Evolutionary conservation across 1,140 invertebrate genomes (phyloP).

Genomic region (Ostrea denselamellosa): DNA sequence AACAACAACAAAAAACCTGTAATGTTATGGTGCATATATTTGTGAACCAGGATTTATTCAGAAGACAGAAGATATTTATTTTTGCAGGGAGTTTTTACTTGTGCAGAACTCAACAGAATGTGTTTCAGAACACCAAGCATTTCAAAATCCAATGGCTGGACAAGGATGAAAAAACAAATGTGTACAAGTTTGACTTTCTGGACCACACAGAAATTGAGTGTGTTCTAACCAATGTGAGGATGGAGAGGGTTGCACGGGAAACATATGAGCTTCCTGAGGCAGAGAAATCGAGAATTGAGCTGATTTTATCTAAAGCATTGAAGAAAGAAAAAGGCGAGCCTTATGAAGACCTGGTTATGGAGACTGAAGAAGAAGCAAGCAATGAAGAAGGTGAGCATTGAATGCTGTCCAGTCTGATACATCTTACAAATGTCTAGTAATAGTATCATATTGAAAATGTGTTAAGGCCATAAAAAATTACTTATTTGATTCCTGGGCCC

Average conservation of each 20-base stretch:
- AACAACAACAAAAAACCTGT: too few species aligned
- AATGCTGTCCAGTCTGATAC: too few species aligned
- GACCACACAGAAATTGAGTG: constrained; percentile 84
- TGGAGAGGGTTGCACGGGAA: constrained; percentile 86
- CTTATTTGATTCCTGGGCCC: too few species aligned
- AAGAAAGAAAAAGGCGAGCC: constrained; percentile 87
- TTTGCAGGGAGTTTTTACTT: constrained; percentile 91
- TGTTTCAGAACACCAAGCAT: constrained; percentile 86
- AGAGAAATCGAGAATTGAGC: constrained; percentile 88
- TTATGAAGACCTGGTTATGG: constrained; percentile 57
- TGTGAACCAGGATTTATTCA: too few species aligned
- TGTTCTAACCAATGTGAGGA: constrained; percentile 87
- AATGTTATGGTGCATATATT: too few species aligned
- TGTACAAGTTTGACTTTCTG: constrained; percentile 93
- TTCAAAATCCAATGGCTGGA: constrained; percentile 94
- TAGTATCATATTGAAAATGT: too few species aligned
- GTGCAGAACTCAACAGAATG: constrained; percentile 94
- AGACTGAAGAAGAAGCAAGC: constrained; percentile 86
- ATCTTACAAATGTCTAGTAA: too few species aligned
- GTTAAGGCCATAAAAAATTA: too few species aligned
- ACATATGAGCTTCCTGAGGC: constrained; percentile 85
- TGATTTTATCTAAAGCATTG: constrained; percentile 90
- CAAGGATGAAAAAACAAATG: constrained; percentile 83
- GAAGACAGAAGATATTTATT: neutral
- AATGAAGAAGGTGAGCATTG: constrained; percentile 60